These are phyloP conservation scores for Drosophila sucinea DNA, from an alignment of 1,140 invertebrate species.

Conservation along the genomic window DNA sequence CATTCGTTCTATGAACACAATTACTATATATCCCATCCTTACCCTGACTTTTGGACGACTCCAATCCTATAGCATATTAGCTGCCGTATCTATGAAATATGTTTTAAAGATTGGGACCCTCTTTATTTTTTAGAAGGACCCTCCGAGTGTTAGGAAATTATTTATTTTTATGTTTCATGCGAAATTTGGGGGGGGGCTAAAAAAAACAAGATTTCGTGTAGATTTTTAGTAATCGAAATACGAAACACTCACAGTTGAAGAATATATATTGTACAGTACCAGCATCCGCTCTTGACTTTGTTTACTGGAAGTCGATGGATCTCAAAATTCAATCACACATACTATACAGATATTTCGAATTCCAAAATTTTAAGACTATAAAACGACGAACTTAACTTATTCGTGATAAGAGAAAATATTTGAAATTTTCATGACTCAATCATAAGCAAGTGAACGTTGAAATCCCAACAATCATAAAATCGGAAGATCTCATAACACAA, in stretches of 20 bases:
- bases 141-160: too few species aligned
- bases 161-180: not conserved
- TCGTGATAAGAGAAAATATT: too few species aligned
- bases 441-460: too few species aligned
- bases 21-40: constrained; percentile 32
- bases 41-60: constrained; percentile 60
- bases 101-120: not conserved
- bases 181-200: not conserved
- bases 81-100: constrained; percentile 45
- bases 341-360: too few species aligned
- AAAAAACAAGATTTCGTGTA: not conserved
- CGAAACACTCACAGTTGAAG: too few species aligned
- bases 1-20: constrained; percentile 27
- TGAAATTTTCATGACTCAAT: too few species aligned
- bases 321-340: too few species aligned
- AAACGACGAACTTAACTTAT: too few species aligned
- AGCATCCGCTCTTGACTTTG: not conserved
- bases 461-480: too few species aligned
- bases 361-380: not conserved
- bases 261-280: too few species aligned
- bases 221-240: not conserved
- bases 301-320: not conserved
- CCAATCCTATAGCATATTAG: constrained; percentile 55
- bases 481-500: too few species aligned
- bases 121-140: not conserved